phyloP scores from a whole-genome alignment of 2,113 vertebrate genomes.

The Menidia beryllina region DNA sequence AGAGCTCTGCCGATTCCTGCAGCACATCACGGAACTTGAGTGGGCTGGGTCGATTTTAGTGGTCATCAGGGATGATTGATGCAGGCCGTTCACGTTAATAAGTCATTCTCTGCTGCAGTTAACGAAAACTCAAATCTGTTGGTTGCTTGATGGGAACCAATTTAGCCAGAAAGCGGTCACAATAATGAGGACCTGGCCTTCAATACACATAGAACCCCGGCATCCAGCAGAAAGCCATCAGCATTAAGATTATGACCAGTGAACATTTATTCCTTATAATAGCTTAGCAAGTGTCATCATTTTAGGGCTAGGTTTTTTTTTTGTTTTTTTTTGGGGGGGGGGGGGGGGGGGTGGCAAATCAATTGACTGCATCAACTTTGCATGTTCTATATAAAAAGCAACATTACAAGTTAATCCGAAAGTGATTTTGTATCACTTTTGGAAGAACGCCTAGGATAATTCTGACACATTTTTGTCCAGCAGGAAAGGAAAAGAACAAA shows the following conservation, averaged over 20 bases:
- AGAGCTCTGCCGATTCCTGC: conserved; percentile 46
- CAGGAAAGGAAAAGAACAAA: no score
- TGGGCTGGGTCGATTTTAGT: conserved; percentile 29
- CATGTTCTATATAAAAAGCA: no score
- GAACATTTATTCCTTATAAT: not conserved
- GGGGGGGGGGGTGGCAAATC: no score
- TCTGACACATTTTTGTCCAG: no score
- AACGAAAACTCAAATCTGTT: not conserved
- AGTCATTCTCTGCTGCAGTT: not conserved
- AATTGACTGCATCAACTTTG: no score
- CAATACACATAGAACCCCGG: not conserved
- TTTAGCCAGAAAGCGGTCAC: conserved; percentile 20
- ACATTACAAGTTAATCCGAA: no score
- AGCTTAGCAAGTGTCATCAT: no score
- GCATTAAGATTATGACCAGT: no score
- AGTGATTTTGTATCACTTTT: no score
- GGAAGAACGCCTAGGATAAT: no score
- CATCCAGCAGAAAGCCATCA: not conserved
- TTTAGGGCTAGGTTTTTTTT: no score
- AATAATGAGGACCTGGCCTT: not conserved
- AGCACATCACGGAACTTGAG: conserved; percentile 48
- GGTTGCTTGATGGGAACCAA: conserved; percentile 16
- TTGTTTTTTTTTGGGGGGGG: no score
- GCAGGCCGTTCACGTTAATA: conserved; percentile 25
- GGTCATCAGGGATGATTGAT: conserved; percentile 36